Conservation (phyloP, 1,140 invertebrate species). For the Trachymyrmex septentrionalis region DNA sequence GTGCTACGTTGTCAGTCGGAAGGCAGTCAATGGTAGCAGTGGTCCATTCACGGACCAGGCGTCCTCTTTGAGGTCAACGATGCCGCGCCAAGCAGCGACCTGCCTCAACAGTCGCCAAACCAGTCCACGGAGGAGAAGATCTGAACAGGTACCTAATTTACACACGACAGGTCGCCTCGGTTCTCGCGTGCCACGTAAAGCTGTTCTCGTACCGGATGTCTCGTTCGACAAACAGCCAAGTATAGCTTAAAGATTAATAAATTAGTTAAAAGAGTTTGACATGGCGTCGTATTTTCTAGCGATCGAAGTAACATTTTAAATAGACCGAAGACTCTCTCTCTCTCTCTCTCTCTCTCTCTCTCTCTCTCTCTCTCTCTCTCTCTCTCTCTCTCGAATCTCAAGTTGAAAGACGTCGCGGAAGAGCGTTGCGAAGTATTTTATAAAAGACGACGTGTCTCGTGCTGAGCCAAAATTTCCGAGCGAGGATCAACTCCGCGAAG, state of each 20-base stretch:
- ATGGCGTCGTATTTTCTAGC: background rate
- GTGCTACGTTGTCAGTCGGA: background rate
- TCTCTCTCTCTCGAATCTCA: background rate
- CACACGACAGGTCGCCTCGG: conserved; percentile 28
- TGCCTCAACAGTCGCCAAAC: conserved; percentile 77
- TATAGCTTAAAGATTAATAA: conserved; percentile 6
- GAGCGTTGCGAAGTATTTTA: conserved; percentile 10
- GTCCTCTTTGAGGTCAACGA: conserved; percentile 70
- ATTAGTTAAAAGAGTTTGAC: background rate
- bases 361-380: no score
- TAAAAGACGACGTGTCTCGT: background rate
- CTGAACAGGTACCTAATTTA: conserved; percentile 78
- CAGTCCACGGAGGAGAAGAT: conserved; percentile 75
- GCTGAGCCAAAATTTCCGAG: conserved; percentile 66
- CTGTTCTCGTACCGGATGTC: background rate
- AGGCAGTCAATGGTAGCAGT: conserved; percentile 59
- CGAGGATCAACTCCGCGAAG: conserved; percentile 73
- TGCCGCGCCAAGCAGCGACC: conserved; percentile 69
- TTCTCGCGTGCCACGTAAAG: conserved; percentile 15
- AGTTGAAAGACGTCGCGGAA: background rate
- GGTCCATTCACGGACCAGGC: conserved; percentile 72
- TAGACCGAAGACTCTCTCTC: background rate
- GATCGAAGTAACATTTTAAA: background rate
- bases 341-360: no score
- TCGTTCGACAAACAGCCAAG: conserved; percentile 15